phyloP scores from a whole-genome alignment of 2,113 vertebrate genomes.

The Gavialis gangeticus region DNA sequence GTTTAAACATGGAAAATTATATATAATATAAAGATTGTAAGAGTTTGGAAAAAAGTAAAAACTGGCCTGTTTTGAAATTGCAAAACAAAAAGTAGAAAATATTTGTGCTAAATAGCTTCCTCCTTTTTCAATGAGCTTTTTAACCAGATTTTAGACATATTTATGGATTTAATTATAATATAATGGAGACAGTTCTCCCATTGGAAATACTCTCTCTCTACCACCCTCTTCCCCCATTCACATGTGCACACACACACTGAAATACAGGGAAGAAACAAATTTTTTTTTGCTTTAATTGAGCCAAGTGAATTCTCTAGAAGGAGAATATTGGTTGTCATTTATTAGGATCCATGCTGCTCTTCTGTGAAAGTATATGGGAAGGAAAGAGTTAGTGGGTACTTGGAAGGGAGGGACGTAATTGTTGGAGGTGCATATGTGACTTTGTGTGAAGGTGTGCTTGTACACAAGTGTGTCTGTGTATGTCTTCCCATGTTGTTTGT shows the following conservation, averaged over 20 bases:
- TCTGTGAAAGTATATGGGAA: accelerated
- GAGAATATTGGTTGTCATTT: not conserved
- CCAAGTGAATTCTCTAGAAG: constrained; percentile 59
- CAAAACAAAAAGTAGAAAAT: not conserved
- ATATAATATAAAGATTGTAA: not conserved
- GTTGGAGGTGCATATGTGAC: accelerated
- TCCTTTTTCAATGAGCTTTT: not conserved
- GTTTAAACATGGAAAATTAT: not conserved
- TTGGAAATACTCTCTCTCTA: not conserved
- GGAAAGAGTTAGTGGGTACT: accelerated
- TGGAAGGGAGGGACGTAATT: accelerated
- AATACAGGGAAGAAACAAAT: constrained; percentile 8
- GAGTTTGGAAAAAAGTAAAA: not conserved
- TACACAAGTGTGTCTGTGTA: accelerated
- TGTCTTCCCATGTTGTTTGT: not conserved
- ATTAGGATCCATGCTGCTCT: not conserved
- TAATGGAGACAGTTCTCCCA: not conserved
- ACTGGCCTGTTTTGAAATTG: not conserved
- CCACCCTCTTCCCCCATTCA: too few relatives aligned
- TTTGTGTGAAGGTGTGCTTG: accelerated
- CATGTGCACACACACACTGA: too few relatives aligned
- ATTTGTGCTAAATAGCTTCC: not conserved
- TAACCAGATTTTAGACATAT: accelerated
- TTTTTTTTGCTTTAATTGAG: not conserved
- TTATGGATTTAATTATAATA: not conserved